phyloP scores from a whole-genome alignment of 2,113 vertebrate species.

The Caretta caretta region DNA sequence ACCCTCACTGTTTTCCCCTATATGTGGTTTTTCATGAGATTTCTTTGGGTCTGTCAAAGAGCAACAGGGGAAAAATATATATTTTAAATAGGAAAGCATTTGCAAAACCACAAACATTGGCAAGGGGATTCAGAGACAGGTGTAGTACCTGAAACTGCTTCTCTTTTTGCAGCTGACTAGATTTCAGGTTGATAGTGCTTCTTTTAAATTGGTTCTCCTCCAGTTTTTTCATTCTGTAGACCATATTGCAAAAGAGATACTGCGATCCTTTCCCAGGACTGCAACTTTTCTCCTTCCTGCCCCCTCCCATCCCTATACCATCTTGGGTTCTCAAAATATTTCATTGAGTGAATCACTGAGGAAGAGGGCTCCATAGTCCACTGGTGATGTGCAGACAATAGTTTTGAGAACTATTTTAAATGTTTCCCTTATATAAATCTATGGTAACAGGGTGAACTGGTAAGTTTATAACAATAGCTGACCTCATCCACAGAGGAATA shows the following conservation, averaged over 20 bases:
- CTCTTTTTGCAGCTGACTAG: background rate
- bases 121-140: background rate
- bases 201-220: background rate
- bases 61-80: background rate
- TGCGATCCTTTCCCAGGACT: background rate
- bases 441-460: constrained; percentile 20
- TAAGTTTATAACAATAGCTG: background rate
- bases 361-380: background rate
- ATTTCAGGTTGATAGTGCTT: background rate
- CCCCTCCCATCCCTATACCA: background rate
- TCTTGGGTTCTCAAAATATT: background rate
- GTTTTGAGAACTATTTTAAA: background rate
- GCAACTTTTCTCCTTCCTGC: background rate
- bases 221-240: background rate
- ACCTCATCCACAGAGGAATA: background rate
- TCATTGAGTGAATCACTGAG: constrained; percentile 12
- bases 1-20: background rate
- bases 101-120: background rate
- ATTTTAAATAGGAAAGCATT: constrained; percentile 4
- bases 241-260: background rate
- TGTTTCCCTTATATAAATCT: background rate
- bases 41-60: background rate
- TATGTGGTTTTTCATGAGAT: background rate
- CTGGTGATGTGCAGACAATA: background rate
- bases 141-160: background rate